These are phyloP conservation scores for Mythimna impura DNA, from an alignment of 2,888 invertebrate genomes.

Conservation along the genomic window DNA sequence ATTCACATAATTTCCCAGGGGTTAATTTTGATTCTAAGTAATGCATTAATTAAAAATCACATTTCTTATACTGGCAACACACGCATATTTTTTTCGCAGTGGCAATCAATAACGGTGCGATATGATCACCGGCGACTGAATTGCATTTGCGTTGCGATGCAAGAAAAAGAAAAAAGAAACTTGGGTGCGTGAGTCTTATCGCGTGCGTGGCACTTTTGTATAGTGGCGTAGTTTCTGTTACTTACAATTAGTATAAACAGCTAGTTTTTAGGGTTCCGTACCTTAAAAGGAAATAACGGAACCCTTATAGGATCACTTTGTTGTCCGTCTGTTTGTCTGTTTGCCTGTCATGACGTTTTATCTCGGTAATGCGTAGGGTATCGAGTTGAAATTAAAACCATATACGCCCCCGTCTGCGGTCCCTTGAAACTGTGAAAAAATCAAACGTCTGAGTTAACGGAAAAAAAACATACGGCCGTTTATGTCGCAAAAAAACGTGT, in stretches of 20 bases:
- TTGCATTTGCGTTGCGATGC: slow-evolving; percentile 52
- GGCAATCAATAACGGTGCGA: slow-evolving; percentile 55
- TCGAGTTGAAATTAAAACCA: too few species aligned
- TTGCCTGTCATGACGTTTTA: too few species aligned
- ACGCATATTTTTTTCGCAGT: slow-evolving; percentile 61
- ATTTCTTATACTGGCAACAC: slow-evolving; percentile 45
- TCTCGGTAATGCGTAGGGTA: too few species aligned
- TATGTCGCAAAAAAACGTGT: too few species aligned
- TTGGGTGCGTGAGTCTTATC: slow-evolving; percentile 57
- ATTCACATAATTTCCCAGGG: slow-evolving; percentile 44
- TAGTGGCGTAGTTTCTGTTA: slow-evolving; percentile 42
- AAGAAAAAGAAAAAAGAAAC: slow-evolving; percentile 36
- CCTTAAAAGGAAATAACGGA: too few species aligned
- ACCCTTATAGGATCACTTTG: too few species aligned
- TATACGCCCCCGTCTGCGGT: too few species aligned
- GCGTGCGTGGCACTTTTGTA: slow-evolving; percentile 48
- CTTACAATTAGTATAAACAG: slow-evolving; percentile 59
- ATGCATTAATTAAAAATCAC: slow-evolving; percentile 41
- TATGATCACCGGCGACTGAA: slow-evolving; percentile 53
- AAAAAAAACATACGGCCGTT: too few species aligned
- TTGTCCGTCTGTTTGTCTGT: too few species aligned
- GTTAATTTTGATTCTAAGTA: slow-evolving; percentile 31
- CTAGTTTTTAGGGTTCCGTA: background rate
- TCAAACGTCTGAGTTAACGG: too few species aligned
- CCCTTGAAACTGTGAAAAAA: too few species aligned